phyloP scores from a whole-genome alignment of 2,888 invertebrate species.

The Drosophila mayaguana region DNA sequence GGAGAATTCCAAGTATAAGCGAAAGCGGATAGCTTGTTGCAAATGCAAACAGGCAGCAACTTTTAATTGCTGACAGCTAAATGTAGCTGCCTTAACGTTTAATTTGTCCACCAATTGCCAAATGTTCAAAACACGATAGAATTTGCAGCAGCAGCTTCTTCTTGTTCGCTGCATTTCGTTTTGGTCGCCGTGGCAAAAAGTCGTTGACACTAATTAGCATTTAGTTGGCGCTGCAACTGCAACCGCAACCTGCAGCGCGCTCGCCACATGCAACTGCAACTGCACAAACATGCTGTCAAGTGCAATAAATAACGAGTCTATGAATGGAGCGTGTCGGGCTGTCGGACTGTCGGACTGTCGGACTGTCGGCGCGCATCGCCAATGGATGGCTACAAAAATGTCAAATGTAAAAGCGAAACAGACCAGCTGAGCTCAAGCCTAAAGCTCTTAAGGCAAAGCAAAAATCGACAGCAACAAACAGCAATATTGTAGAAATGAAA shows the following conservation, averaged over 20 bases:
- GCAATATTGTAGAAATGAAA: conserved; percentile 8
- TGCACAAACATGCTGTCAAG: conserved; percentile 55
- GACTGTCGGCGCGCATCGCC: conserved; percentile 21
- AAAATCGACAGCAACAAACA: conserved; percentile 13
- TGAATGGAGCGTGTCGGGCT: conserved; percentile 47
- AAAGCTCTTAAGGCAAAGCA: conserved; percentile 24
- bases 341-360: conserved; percentile 13
- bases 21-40: conserved; percentile 18
- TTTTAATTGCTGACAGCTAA: conserved; percentile 26
- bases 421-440: conserved; percentile 41
- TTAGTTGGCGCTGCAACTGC: conserved; percentile 31
- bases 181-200: conserved; percentile 32
- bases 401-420: conserved; percentile 74
- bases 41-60: conserved; percentile 11
- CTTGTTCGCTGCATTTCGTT: not conserved
- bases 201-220: conserved; percentile 80
- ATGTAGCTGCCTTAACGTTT: not conserved
- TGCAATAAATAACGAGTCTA: conserved; percentile 74
- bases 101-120: conserved; percentile 54
- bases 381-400: conserved; percentile 64
- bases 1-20: conserved; percentile 7
- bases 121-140: conserved; percentile 57
- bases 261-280: conserved; percentile 34
- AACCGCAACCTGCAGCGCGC: conserved; percentile 14
- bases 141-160: conserved; percentile 5